Evolutionary conservation across 2,113 vertebrate species (phyloP), one percentile per base, ranked within the genome.

Genomic region (Pterocles burchelli): DNA sequence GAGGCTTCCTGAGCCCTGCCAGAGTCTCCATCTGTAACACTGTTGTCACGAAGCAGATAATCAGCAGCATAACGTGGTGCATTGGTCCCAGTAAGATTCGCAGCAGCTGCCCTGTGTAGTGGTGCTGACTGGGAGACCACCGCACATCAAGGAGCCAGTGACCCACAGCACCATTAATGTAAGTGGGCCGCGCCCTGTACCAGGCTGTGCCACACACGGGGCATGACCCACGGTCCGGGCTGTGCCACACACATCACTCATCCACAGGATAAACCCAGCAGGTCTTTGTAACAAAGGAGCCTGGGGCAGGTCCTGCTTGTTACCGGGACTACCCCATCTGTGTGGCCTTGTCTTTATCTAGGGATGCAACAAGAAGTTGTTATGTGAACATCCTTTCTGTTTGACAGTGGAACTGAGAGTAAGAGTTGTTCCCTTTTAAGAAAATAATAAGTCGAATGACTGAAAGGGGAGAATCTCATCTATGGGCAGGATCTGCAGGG

Each of bases 261-360:
- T 33, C 25, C 2, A 0, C 43, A 6, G 38, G 26, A 11, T 1
- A 5, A 76, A 45, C 24, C 24, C 2, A 0, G 10, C 29, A 15
- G 2, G 25, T 10, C 21, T 5, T 3, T 0, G 2, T 5, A 19
- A 34, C 54, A 38, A 29, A 29, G 59, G 5, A 51, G 34, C 8
- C n/a, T 15, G 11, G 2, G 43, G 33, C 51, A 29, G 28, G 28
- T 49, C 41, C 65, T 17, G 10, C 55, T 49, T 7, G 0, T 2
- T 12, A 29, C 31, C 4, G 3, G 2, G 4, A 2, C 14, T 41
- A 21, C 31, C 43, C 54, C 45, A 21, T 17, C 28, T 12, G 15
- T 1, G 0, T 1, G 28, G 65, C 49, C 66, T 54, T 63, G 29
- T 10, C 38, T 72, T 58, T 22, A 19, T 5, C 18, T 13, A 7